Conservation (phyloP, 2,888 invertebrate species). For the Polymixis flavicincta region DNA sequence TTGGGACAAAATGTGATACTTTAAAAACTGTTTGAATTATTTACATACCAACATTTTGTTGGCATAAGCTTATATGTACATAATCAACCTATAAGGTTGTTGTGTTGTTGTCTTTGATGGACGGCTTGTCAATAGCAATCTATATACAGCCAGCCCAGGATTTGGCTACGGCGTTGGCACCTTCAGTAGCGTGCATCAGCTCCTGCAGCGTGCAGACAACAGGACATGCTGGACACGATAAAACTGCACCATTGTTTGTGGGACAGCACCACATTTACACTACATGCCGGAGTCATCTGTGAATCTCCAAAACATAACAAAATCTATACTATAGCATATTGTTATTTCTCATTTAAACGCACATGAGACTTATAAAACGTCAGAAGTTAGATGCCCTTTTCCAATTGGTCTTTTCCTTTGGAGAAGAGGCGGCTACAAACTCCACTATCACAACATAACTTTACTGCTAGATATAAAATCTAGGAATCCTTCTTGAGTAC, state of each 20-base stretch:
- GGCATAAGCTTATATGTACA: no score
- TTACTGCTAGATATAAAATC: neutral
- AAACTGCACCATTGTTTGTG: no score
- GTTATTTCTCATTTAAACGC: neutral
- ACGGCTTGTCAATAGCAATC: neutral
- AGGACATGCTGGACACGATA: no score
- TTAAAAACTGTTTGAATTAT: neutral
- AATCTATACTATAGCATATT: no score
- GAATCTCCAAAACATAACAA: no score
- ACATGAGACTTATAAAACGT: neutral
- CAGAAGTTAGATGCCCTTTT: neutral
- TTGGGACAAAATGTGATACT: constrained; percentile 20
- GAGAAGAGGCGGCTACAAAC: neutral
- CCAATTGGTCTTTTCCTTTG: neutral
- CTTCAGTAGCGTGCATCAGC: no score
- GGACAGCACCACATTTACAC: no score
- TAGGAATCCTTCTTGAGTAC: neutral
- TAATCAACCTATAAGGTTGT: neutral
- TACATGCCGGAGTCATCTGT: no score
- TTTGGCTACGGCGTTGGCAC: no score
- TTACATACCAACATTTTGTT: neutral
- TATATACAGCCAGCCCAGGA: no score
- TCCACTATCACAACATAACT: neutral
- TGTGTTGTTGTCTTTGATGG: neutral
- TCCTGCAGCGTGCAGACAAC: no score